These are phyloP conservation scores for Chaenocephalus aceratus DNA, from an alignment of 2,113 vertebrate species.

Conservation along the genomic window DNA sequence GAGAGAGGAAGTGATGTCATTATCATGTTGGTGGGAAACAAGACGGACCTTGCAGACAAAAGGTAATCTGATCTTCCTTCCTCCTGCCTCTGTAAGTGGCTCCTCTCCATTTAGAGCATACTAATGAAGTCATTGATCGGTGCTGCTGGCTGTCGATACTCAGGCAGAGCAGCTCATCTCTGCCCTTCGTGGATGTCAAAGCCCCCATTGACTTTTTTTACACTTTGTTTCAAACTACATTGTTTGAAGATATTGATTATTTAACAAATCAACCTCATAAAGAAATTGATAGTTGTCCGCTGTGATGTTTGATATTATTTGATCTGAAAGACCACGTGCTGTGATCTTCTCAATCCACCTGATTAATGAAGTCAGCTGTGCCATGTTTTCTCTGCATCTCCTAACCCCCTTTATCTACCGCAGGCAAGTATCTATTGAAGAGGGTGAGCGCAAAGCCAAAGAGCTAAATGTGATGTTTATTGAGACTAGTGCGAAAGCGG, in stretches of 20 bases:
- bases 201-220: background rate
- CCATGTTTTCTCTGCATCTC: conserved; percentile 52
- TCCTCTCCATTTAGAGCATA: conserved; percentile 23
- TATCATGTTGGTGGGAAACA: conserved; percentile 99
- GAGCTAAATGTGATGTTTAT: conserved; percentile 99
- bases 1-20: conserved; percentile 99
- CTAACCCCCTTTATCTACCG: conserved; percentile 75
- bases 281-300: background rate
- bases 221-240: background rate
- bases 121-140: conserved; percentile 63
- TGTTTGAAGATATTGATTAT: conserved; percentile 12
- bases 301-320: conserved; percentile 10
- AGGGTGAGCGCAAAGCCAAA: conserved; percentile 99
- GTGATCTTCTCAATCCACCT: background rate
- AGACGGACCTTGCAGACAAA: conserved; percentile 99
- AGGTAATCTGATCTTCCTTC: conserved; percentile 83
- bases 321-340: background rate
- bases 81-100: background rate
- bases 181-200: conserved; percentile 21
- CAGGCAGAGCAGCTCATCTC: conserved; percentile 18
- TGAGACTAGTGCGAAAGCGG: conserved; percentile 99
- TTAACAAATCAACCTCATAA: background rate
- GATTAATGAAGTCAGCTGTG: conserved; percentile 3
- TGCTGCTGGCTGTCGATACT: conserved; percentile 37
- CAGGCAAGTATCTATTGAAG: conserved; percentile 99